Evolutionary conservation across 2,888 invertebrate species (phyloP).

Genomic region (Dicyrtoma fusca): DNA sequence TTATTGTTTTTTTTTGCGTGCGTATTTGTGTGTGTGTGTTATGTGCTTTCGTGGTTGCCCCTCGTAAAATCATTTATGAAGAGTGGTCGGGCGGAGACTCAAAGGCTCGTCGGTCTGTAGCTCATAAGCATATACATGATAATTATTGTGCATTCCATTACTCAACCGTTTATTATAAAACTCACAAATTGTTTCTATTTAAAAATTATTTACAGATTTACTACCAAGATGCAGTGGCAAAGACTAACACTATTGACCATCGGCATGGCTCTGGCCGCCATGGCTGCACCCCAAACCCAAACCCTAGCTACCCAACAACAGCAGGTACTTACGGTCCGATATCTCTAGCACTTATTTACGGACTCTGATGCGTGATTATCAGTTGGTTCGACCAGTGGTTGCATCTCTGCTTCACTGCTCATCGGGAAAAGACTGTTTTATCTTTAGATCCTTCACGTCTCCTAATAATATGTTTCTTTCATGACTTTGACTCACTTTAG

Average conservation of each 20-base stretch:
- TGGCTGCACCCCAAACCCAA: constrained; percentile 56
- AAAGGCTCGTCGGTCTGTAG: not conserved
- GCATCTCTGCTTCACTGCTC: no score
- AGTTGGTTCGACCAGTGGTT: not conserved
- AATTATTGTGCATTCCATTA: no score
- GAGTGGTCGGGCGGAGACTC: no score
- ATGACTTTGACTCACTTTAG: not conserved
- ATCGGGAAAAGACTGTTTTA: not conserved
- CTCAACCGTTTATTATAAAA: not conserved
- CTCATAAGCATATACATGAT: no score
- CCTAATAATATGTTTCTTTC: not conserved
- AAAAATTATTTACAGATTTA: constrained; percentile 5
- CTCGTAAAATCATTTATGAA: no score
- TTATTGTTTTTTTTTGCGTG: no score
- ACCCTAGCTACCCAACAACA: constrained; percentile 54
- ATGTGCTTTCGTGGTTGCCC: not conserved
- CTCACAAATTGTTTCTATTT: constrained; percentile 12
- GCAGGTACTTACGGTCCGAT: constrained; percentile 18
- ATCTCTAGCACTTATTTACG: not conserved
- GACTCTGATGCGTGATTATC: not conserved
- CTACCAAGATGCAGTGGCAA: constrained; percentile 51
- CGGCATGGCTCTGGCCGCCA: constrained; percentile 54
- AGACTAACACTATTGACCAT: constrained; percentile 55
- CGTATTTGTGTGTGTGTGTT: not conserved
- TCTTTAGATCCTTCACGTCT: no score